Evolutionary conservation across 2,797 vertebrate species (phyloP).

Genomic region (Sebastes glaucus): DNA sequence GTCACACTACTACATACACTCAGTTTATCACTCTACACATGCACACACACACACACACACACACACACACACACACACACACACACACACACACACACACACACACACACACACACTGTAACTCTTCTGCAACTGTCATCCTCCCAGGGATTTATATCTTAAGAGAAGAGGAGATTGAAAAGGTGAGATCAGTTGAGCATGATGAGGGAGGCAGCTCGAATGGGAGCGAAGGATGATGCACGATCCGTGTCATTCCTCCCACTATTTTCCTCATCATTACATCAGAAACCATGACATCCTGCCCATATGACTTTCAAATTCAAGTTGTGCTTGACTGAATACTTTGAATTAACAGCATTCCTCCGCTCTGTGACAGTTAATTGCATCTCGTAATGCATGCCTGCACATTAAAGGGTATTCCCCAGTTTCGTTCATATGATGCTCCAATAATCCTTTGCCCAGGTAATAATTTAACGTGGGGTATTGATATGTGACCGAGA

Average conservation of each 20-base stretch:
- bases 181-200: slow-evolving; percentile 64
- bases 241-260: slow-evolving; percentile 47
- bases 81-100: slow-evolving; percentile 1
- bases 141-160: slow-evolving; percentile 51
- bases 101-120: slow-evolving; percentile 15
- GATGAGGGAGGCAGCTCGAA: slow-evolving; percentile 55
- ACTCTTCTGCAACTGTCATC: slow-evolving; percentile 40
- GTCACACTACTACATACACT: not conserved
- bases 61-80: not conserved
- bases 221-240: slow-evolving; percentile 52
- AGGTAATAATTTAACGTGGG: not conserved
- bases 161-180: slow-evolving; percentile 62
- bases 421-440: not conserved
- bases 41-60: not conserved
- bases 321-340: slow-evolving; percentile 27
- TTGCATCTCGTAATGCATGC: not conserved
- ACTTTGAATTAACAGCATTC: slow-evolving; percentile 31
- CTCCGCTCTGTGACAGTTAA: slow-evolving; percentile 17
- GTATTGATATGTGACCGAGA: not conserved
- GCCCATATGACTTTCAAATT: slow-evolving; percentile 50
- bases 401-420: not conserved
- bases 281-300: slow-evolving; percentile 57
- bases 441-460: not conserved
- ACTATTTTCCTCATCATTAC: slow-evolving; percentile 55
- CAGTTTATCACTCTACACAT: slow-evolving; percentile 6